A percentile compares a stretch with the other conserved stretches of the same genome.
Conservation (phyloP, 2,888 invertebrate species). For the Drosophila kanekoi region DNA sequence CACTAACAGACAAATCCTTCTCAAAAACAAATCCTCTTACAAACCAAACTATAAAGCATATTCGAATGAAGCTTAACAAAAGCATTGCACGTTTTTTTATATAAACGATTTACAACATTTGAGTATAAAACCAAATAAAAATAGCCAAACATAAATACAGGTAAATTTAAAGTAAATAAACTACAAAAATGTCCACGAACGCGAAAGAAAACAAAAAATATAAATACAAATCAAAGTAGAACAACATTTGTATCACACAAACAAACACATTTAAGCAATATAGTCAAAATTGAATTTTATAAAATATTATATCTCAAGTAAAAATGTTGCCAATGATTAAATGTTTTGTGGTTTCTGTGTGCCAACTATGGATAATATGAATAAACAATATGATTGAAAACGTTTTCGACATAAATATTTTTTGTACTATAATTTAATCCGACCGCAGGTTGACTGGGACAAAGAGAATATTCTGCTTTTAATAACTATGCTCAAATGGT, state of each 20-base stretch:
- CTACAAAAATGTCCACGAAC: slow-evolving; percentile 13
- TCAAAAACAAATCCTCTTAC: slow-evolving; percentile 10
- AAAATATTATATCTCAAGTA: slow-evolving; percentile 32
- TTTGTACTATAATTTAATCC: background rate
- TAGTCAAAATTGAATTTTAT: slow-evolving; percentile 28
- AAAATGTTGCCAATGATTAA: slow-evolving; percentile 66
- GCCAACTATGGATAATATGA: slow-evolving; percentile 50
- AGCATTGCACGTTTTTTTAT: slow-evolving; percentile 44
- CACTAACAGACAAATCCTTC: slow-evolving; percentile 13
- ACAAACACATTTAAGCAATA: background rate
- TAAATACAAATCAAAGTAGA: slow-evolving; percentile 4
- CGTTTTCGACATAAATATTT: background rate
- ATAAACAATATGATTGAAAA: slow-evolving; percentile 22
- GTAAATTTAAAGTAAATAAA: slow-evolving; percentile 13
- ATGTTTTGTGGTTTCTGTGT: slow-evolving; percentile 71
- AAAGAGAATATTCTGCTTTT: too few relatives aligned
- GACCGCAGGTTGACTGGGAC: too few relatives aligned
- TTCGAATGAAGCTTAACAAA: slow-evolving; percentile 40
- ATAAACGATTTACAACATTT: slow-evolving; percentile 29
- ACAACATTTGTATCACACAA: background rate
- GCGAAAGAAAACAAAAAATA: slow-evolving; percentile 1
- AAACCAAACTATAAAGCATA: slow-evolving; percentile 9
- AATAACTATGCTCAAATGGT: too few relatives aligned
- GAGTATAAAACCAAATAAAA: background rate
- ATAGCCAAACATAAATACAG: slow-evolving; percentile 10